Conservation (phyloP, 2,113 vertebrate genomes). For the Galemys pyrenaicus region DNA sequence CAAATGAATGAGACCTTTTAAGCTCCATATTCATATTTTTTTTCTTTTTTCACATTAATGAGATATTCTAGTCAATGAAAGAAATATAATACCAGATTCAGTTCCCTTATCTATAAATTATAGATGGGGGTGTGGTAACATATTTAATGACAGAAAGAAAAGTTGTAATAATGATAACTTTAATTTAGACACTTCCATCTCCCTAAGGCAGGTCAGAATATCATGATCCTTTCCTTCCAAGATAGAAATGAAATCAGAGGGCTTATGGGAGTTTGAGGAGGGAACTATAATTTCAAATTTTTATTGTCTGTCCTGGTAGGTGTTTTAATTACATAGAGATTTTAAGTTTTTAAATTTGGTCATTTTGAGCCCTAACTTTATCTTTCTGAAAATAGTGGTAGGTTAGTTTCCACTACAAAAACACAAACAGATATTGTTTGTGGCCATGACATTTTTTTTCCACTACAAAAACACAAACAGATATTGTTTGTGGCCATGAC, state of each 20-base stretch:
- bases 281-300: constrained; percentile 24
- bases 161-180: not conserved
- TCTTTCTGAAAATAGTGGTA: constrained; percentile 6
- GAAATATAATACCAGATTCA: not conserved
- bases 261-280: not conserved
- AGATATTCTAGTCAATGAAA: not conserved
- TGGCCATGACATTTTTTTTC: not conserved
- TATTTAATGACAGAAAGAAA: not conserved
- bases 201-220: not conserved
- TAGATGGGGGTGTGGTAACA: not conserved
- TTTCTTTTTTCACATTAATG: not conserved
- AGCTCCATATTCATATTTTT: constrained; percentile 4
- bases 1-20: not conserved
- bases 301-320: not conserved
- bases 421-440: not conserved
- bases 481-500: not conserved
- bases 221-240: not conserved
- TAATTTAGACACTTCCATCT: not conserved
- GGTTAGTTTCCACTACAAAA: not conserved
- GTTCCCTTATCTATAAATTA: not conserved
- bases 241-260: constrained; percentile 8
- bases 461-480: not conserved
- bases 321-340: constrained; percentile 7
- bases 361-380: not conserved
- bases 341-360: constrained; percentile 24